Evolutionary conservation across 1,140 invertebrate species (phyloP), one percentile per base, ranked within the genome.

Genomic region (Atta texana): DNA sequence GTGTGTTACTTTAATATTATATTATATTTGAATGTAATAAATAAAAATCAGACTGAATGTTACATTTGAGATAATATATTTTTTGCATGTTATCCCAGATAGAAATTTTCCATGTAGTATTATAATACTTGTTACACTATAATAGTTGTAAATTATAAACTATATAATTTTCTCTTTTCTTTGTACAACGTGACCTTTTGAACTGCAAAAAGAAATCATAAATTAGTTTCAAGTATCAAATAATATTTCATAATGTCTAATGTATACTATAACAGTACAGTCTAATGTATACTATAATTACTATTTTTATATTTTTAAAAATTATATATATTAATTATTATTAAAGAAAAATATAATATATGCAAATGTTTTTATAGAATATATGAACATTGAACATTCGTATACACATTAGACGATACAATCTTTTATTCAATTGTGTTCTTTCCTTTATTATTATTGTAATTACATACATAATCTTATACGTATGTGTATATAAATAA

Each of bases 151-250:
- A 8, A 16, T 84, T 90, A 88, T 24, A 96, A 92, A 92, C 97
- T 97, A 86, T 96, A 96, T 63, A 97, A 95, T 94, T 96, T 97
- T 93, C 96, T 97, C 85, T 93, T 94, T 90, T 97, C 97, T 86
- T 95, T 96, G 88, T 97, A 97, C 0, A 97, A 80, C 21, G 95
- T 95, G 44, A 95, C 93, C 87, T 95, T 77, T 95, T 96, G 96
- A 88, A 97, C 97, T 97, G 95, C 88, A 97, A 97, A 87, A 81
- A 90, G 91, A 90, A 34, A 69, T 31, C 16, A 7, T 44, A 69
- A 55, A 31, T 80, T 80, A 69, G 39, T 8, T 44, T 44, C 14
- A 77, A 39, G 8, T 21, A 57, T 59, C 7, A 75, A 57, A 59
- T n/a, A 74, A 16, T 78, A 53, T 39, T 24, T 66, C 31, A 66